A percentile compares a stretch with the other conserved stretches of the same genome.
These are phyloP conservation scores for Drosophila meridiana DNA, from an alignment of 2,888 invertebrate genomes.

Conservation along the genomic window DNA sequence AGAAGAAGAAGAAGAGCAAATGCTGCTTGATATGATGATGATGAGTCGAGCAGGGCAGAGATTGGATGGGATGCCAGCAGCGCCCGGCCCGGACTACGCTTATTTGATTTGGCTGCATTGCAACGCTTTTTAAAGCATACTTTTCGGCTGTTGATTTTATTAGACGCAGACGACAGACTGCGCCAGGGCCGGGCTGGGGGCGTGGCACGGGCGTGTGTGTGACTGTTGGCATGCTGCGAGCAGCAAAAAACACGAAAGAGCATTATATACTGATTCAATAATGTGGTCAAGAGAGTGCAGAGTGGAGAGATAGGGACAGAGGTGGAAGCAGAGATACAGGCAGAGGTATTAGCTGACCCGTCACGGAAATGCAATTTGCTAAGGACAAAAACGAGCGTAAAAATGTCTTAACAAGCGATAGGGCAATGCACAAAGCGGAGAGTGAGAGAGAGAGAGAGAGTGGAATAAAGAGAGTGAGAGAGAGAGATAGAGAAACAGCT, in stretches of 20 bases:
- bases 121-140: constrained; percentile 60
- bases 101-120: constrained; percentile 67
- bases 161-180: constrained; percentile 38
- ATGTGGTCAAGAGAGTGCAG: constrained; percentile 47
- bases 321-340: not conserved
- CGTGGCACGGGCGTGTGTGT: not conserved
- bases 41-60: not conserved
- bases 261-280: constrained; percentile 74
- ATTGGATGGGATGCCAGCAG: not conserved
- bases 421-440: constrained; percentile 11
- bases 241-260: constrained; percentile 15
- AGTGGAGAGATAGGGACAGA: not conserved
- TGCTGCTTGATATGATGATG: constrained; percentile 19
- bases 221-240: constrained; percentile 38
- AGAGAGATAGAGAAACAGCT: not conserved
- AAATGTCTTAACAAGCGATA: constrained; percentile 73
- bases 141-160: constrained; percentile 62
- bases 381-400: constrained; percentile 66
- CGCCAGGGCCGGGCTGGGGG: not conserved
- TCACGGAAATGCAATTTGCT: constrained; percentile 82
- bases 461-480: not conserved
- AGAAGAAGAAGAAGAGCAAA: constrained; percentile 12
- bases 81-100: constrained; percentile 20
- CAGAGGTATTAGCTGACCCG: constrained; percentile 46
- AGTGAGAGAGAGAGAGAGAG: not conserved